Percentiles rank a stretch among this genome's conserved stretches.
phyloP scores from a whole-genome alignment of 2,797 vertebrate genomes.

The Danionella dracula region DNA sequence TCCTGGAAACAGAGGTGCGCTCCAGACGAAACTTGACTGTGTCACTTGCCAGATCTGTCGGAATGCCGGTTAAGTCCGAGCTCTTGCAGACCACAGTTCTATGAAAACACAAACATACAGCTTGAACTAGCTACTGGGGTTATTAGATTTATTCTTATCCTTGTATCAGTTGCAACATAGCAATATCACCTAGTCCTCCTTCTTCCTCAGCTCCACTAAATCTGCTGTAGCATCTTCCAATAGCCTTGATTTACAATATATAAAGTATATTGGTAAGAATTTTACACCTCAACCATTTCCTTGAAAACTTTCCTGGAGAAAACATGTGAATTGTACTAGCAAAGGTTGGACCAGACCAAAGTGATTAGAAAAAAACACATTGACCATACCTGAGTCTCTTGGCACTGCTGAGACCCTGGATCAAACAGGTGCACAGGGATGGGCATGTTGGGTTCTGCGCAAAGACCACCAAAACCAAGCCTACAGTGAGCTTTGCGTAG shows the following conservation, averaged over 20 bases:
- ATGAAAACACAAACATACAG: slow-evolving; percentile 28
- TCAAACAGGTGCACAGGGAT: slow-evolving; percentile 74
- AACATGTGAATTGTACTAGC: neutral
- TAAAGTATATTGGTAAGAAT: no score
- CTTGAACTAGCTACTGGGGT: no score
- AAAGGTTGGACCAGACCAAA: neutral
- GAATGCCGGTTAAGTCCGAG: slow-evolving; percentile 78
- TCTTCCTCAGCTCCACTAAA: no score
- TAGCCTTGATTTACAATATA: no score
- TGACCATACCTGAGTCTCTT: slow-evolving; percentile 72
- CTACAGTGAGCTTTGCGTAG: slow-evolving; percentile 62
- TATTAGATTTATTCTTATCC: no score
- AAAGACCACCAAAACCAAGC: slow-evolving; percentile 48
- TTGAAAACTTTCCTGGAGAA: neutral
- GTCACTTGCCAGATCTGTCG: slow-evolving; percentile 79
- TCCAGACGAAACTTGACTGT: slow-evolving; percentile 84
- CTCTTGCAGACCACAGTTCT: slow-evolving; percentile 84
- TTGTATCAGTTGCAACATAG: no score
- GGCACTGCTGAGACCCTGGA: slow-evolving; percentile 67
- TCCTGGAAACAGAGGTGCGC: slow-evolving; percentile 76
- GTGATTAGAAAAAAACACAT: neutral
- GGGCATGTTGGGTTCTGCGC: slow-evolving; percentile 68
- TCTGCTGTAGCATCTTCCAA: no score
- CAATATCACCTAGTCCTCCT: no score
- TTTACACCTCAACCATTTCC: no score